Evolutionary conservation across 1,140 invertebrate species (phyloP), one percentile per base, ranked within the genome.

Genomic region (Drosophila jambulina): DNA sequence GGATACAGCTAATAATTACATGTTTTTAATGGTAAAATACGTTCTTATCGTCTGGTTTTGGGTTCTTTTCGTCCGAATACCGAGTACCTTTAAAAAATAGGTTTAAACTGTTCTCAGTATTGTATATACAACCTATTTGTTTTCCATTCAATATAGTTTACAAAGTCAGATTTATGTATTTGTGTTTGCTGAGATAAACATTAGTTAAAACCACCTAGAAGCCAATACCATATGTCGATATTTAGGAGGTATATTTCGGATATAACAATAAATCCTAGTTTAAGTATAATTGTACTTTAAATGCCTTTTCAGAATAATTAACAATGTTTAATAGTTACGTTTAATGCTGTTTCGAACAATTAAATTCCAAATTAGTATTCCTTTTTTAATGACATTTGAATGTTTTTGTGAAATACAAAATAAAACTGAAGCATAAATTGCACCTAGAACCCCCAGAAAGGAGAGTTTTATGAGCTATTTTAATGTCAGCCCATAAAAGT

Each of bases 231-330:
- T 7, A 8, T 1, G 12, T 53, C 15, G 21, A 54, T 54, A 54
- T 53, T 53, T 53, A 51, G n/a, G n/a, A n/a, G n/a, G n/a, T n/a
- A 54, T 54, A 54, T 53, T 53, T 53, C 32, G n/a, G 6, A 23
- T 21, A 19, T 19, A 29, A 3, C 17, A 49, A 32, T 19, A 19
- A 32, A 19, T 1, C n/a, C 10, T 12, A 12, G 17, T 27, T 27
- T 13, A 19, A n/a, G 13, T 27, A n/a, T 17, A 49, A 27, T 6
- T n/a, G 0, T 23, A 23, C 53, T 17, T n/a, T 38, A 54, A 34
- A 36, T 17, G 32, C 4, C 34, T 23, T 54, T n/a, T 12, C 9
- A 38, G 4, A 23, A 23, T 9, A 54, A 23, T 54, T 38, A 54
- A 38, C 32, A 17, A 23, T 12, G 13, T 32, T 32, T 25, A 10